Percentiles rank a stretch among this genome's conserved stretches.
These are phyloP conservation scores for Grammomys dolichurus DNA, from an alignment of 2,113 vertebrate species.

Conservation along the genomic window DNA sequence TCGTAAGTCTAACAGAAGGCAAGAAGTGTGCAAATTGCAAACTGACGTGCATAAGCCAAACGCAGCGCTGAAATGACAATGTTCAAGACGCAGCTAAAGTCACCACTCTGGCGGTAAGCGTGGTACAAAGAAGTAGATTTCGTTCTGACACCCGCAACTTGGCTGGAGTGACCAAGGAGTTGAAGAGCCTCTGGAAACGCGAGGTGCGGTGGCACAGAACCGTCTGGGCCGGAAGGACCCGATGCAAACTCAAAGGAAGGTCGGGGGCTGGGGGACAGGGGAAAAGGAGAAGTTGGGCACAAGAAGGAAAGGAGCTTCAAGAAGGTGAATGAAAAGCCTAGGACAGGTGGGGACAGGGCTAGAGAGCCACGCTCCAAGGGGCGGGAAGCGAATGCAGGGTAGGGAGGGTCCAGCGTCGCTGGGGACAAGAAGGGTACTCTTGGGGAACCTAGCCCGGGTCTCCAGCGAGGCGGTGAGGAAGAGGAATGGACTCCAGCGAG, in stretches of 20 bases:
- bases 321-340: background rate
- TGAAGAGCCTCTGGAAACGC: constrained; percentile 44
- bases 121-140: constrained; percentile 70
- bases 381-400: background rate
- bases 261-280: background rate
- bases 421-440: background rate
- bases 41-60: constrained; percentile 8
- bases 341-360: background rate
- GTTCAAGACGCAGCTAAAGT: constrained; percentile 69
- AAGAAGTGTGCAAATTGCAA: constrained; percentile 48
- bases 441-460: background rate
- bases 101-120: constrained; percentile 52
- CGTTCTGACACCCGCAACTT: constrained; percentile 76
- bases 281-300: constrained; percentile 37
- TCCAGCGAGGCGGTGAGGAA: background rate
- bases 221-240: background rate
- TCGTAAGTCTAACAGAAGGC: constrained; percentile 29
- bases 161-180: constrained; percentile 74
- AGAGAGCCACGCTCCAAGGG: background rate
- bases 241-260: constrained; percentile 30
- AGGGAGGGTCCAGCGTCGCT: background rate
- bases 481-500: background rate
- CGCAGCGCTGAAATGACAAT: constrained; percentile 46
- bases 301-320: background rate
- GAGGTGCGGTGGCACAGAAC: constrained; percentile 32